Percentiles rank a stretch among this genome's conserved stretches.
Evolutionary conservation across 1,140 invertebrate genomes (phyloP).

Genomic region (Pseudomyrmex concolor): DNA sequence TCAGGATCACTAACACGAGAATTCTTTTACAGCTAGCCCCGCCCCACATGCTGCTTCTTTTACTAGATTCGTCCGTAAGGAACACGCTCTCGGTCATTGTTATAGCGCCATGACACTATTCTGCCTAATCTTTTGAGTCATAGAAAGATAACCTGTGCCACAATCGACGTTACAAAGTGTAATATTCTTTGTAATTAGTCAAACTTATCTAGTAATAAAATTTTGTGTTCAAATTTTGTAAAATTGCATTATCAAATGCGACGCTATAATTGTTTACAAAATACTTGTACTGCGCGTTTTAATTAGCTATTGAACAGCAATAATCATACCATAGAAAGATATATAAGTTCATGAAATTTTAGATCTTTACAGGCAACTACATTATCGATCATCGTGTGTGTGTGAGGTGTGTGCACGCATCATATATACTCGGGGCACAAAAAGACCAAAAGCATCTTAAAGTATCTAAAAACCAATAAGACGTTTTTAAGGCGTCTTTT

Average conservation of each 20-base stretch:
- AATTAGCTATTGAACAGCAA: background rate
- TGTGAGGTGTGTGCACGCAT: too few species aligned
- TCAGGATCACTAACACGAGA: constrained; percentile 65
- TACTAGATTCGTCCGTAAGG: constrained; percentile 54
- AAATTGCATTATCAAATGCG: too few species aligned
- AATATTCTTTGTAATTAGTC: background rate
- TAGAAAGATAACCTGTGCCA: background rate
- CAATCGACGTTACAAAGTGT: background rate
- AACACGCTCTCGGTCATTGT: constrained; percentile 69
- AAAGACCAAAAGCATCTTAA: too few species aligned
- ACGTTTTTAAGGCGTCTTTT: too few species aligned
- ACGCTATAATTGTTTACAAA: too few species aligned
- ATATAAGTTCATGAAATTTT: background rate
- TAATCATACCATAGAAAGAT: constrained; percentile 6
- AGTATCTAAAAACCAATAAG: too few species aligned
- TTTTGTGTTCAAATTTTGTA: too few species aligned
- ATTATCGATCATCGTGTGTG: background rate
- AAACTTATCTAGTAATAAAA: too few species aligned
- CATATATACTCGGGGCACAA: too few species aligned
- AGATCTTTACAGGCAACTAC: background rate
- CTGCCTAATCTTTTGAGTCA: constrained; percentile 4
- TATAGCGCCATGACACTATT: constrained; percentile 72
- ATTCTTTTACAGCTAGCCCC: constrained; percentile 58
- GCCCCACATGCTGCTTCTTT: constrained; percentile 69
- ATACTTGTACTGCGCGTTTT: background rate